Evolutionary conservation across 2,113 vertebrate genomes (phyloP).

Genomic region (Nothobranchius furzeri): DNA sequence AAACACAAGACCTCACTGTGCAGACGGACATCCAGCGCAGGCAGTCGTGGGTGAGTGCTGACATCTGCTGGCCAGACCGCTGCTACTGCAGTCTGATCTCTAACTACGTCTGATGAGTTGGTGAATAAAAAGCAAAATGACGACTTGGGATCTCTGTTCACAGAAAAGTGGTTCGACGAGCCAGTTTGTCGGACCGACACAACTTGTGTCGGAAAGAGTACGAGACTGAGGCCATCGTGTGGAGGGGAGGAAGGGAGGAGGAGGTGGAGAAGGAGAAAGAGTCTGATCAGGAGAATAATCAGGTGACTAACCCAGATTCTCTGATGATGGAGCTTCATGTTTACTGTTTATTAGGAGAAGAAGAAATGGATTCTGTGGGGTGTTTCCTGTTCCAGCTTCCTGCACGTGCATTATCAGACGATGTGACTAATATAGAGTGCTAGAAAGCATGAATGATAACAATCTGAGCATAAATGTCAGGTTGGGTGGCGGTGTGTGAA

Average conservation of each 20-base stretch:
- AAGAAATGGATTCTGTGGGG: not conserved
- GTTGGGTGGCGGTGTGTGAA: conserved; percentile 1
- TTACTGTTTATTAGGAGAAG: not conserved
- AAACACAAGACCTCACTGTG: conserved; percentile 96
- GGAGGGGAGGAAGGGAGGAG: conserved; percentile 87
- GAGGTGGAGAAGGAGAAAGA: conserved; percentile 83
- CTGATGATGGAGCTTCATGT: not conserved
- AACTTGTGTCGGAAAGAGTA: conserved; percentile 96
- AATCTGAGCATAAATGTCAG: conserved; percentile 13
- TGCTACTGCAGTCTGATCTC: conserved; percentile 5
- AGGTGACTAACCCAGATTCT: conserved; percentile 73
- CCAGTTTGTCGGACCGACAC: conserved; percentile 93
- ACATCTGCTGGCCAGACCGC: conserved; percentile 59
- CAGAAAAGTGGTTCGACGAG: conserved; percentile 95
- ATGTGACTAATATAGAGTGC: not conserved
- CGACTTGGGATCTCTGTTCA: not conserved
- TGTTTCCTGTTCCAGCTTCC: not conserved
- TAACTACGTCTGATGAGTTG: too few relatives aligned
- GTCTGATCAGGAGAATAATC: conserved; percentile 88
- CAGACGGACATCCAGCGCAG: conserved; percentile 91
- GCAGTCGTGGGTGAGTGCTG: conserved; percentile 91
- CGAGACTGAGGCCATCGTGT: conserved; percentile 95
- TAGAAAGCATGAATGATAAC: not conserved
- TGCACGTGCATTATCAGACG: not conserved
- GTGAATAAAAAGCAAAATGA: not conserved